Conservation (phyloP, 2,113 vertebrate species). For the Tychaedon coryphoeus region DNA sequence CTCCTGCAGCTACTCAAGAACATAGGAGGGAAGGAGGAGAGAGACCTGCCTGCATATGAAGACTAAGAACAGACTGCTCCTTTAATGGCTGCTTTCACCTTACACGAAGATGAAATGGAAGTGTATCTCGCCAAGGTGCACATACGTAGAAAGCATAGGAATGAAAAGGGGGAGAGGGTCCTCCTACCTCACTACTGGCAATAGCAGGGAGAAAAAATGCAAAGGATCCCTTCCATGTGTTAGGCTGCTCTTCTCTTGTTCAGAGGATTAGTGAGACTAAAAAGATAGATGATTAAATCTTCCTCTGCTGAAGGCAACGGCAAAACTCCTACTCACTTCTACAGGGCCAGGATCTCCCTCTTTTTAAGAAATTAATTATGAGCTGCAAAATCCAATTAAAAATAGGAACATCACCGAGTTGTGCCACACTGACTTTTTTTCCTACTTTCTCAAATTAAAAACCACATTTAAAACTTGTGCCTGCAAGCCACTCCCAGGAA, state of each 20-base stretch:
- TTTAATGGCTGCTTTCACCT: slow-evolving; percentile 62
- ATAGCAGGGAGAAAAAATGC: background rate
- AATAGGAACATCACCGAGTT: background rate
- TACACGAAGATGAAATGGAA: slow-evolving; percentile 13
- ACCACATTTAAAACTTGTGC: background rate
- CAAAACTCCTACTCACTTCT: slow-evolving; percentile 32
- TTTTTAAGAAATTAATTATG: slow-evolving; percentile 42
- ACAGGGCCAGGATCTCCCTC: background rate
- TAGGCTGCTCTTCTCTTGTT: background rate
- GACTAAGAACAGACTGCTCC: background rate
- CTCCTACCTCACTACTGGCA: background rate
- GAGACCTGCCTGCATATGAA: background rate
- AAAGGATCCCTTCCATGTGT: background rate
- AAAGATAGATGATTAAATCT: slow-evolving; percentile 14
- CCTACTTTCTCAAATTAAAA: slow-evolving; percentile 29
- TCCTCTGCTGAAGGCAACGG: slow-evolving; percentile 16
- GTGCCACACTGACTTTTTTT: background rate
- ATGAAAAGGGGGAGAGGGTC: background rate
- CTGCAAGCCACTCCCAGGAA: background rate
- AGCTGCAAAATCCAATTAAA: slow-evolving; percentile 56
- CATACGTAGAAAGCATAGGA: background rate
- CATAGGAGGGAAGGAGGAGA: background rate
- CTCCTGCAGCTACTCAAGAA: background rate
- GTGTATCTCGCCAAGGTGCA: background rate
- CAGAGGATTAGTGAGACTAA: background rate